A percentile compares a stretch with the other conserved stretches of the same genome.
These are phyloP conservation scores for Ormyrus labotus DNA, from an alignment of 2,888 invertebrate genomes.

Conservation along the genomic window DNA sequence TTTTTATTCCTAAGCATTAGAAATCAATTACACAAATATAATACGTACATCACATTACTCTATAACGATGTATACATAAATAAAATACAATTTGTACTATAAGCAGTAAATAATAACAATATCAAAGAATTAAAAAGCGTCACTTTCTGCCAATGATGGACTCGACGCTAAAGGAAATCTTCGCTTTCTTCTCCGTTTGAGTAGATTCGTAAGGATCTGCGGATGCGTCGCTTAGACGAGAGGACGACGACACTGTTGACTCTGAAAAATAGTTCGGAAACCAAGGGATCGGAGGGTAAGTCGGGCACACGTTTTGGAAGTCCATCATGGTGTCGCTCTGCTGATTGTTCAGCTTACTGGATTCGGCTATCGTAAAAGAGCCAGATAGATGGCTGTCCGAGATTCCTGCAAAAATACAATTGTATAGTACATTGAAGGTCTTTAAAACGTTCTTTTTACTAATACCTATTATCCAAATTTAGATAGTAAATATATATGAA, in stretches of 20 bases:
- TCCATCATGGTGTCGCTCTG: constrained; percentile 48
- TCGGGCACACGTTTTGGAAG: constrained; percentile 57
- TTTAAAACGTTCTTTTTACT: no score
- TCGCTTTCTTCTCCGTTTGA: constrained; percentile 66
- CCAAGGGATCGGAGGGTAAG: constrained; percentile 63
- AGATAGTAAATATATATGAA: no score
- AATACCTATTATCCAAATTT: no score
- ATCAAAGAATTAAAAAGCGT: neutral
- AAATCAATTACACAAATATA: no score
- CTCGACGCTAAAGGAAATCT: constrained; percentile 72
- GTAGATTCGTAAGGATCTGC: constrained; percentile 22
- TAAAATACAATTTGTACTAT: no score
- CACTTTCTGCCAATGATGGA: constrained; percentile 72
- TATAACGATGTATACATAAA: no score
- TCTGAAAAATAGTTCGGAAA: constrained; percentile 60
- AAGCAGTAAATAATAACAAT: no score
- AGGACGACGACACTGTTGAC: constrained; percentile 26
- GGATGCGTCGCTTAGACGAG: constrained; percentile 2
- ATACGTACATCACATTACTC: no score
- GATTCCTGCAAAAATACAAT: neutral
- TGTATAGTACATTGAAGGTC: neutral
- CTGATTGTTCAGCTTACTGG: neutral
- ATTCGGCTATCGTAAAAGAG: constrained; percentile 4
- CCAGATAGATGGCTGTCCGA: neutral
- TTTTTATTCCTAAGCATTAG: no score